phyloP scores from a whole-genome alignment of 2,113 vertebrate species.

The Brachyistius frenatus region DNA sequence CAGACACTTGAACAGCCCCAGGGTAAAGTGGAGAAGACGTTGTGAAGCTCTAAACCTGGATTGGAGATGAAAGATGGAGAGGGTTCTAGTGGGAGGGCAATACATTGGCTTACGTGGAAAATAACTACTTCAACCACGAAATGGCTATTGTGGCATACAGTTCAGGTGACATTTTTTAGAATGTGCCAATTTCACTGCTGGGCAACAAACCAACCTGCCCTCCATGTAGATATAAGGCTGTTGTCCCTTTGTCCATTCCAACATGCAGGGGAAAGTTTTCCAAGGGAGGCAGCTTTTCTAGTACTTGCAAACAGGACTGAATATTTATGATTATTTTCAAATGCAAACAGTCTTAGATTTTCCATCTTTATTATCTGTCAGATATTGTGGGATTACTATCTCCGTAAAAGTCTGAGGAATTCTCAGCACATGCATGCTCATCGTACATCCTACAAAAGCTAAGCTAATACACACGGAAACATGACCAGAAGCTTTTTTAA shows the following conservation, averaged over 20 bases:
- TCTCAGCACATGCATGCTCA: too few species aligned
- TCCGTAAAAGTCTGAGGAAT: too few species aligned
- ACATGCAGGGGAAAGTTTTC: not conserved
- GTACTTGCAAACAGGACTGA: not conserved
- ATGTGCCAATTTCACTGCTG: constrained; percentile 1
- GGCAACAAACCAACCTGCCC: not conserved
- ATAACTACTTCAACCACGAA: constrained; percentile 13
- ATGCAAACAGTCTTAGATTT: not conserved
- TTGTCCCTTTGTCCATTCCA: not conserved
- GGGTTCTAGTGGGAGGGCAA: not conserved
- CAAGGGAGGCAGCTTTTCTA: not conserved
- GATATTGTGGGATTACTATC: too few species aligned
- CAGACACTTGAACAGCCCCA: constrained; percentile 34
- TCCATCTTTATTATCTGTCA: too few species aligned
- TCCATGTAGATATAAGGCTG: not conserved
- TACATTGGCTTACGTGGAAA: constrained; percentile 3
- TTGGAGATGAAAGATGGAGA: constrained; percentile 11
- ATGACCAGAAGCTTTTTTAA: not conserved
- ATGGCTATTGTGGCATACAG: not conserved
- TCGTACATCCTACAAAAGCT: too few species aligned
- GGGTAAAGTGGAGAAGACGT: not conserved
- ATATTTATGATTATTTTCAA: not conserved
- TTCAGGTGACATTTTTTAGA: not conserved
- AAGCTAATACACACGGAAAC: not conserved
- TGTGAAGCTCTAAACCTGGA: constrained; percentile 11